Percentiles rank a stretch among this genome's conserved stretches.
Evolutionary conservation across 2,113 vertebrate species (phyloP).

Genomic region (Xiphophorus couchianus): DNA sequence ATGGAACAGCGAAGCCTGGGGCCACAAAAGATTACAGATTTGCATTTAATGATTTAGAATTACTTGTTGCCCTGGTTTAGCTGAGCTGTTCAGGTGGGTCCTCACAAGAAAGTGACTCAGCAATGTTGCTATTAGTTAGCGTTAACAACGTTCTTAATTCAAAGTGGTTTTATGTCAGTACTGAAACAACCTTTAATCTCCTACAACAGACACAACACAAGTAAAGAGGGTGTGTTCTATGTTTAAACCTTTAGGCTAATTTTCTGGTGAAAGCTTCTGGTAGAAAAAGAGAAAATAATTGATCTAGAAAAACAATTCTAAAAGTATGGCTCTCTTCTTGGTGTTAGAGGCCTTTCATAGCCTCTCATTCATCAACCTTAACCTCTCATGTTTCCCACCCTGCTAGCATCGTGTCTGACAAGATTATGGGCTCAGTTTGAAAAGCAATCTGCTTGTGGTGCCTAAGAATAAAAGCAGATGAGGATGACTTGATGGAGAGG

Average conservation of each 20-base stretch:
- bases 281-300: no score
- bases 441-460: constrained; percentile 58
- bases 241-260: no score
- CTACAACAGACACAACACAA: not conserved
- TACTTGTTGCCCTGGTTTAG: not conserved
- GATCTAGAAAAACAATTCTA: no score
- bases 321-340: not conserved
- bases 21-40: constrained; percentile 70
- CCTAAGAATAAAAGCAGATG: constrained; percentile 67
- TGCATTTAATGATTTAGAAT: constrained; percentile 70
- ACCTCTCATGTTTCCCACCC: constrained; percentile 43
- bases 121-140: not conserved
- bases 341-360: constrained; percentile 39
- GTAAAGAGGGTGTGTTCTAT: no score
- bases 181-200: not conserved
- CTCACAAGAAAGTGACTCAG: not conserved
- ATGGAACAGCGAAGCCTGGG: constrained; percentile 65
- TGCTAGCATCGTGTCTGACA: constrained; percentile 74
- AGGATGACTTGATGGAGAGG: constrained; percentile 47
- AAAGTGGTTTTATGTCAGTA: not conserved
- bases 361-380: constrained; percentile 30
- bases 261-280: no score
- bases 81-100: not conserved
- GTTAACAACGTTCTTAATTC: not conserved
- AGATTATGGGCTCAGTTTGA: constrained; percentile 78